Percentiles rank a stretch among this genome's conserved stretches.
Evolutionary conservation across 2,797 vertebrate genomes (phyloP).

Genomic region (Xerus rutilus): DNA sequence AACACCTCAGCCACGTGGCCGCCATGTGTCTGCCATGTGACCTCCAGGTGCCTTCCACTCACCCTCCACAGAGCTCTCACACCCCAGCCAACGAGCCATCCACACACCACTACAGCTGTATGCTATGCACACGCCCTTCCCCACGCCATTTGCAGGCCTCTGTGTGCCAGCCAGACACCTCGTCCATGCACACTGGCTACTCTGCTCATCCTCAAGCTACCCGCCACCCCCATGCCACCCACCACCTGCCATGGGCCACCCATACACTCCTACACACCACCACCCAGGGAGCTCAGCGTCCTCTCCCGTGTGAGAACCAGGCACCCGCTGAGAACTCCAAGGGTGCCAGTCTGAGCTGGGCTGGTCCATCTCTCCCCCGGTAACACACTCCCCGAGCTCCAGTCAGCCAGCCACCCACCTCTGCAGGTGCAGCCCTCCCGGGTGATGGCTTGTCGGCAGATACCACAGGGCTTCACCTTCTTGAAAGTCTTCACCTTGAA

Average conservation of each 20-base stretch:
- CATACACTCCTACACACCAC: neutral
- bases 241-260: too few species aligned
- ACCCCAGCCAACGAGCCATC: neutral
- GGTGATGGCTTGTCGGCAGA: slow-evolving; percentile 95
- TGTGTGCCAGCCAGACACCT: too few species aligned
- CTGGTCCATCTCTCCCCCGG: neutral
- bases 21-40: accelerated
- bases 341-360: neutral
- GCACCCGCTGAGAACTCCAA: neutral
- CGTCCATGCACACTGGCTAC: neutral
- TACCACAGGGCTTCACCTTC: slow-evolving; percentile 95
- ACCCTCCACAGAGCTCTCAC: neutral
- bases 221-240: neutral
- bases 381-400: accelerated
- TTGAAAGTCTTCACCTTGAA: slow-evolving; percentile 98
- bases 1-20: too few species aligned
- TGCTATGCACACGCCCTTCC: accelerated
- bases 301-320: neutral
- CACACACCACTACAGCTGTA: neutral
- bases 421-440: slow-evolving; percentile 96
- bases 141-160: neutral
- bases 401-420: slow-evolving; percentile 89
- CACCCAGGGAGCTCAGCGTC: neutral
- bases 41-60: too few species aligned
- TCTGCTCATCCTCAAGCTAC: neutral